Conservation (phyloP, 2,113 vertebrate genomes). For the Procavia capensis region DNA sequence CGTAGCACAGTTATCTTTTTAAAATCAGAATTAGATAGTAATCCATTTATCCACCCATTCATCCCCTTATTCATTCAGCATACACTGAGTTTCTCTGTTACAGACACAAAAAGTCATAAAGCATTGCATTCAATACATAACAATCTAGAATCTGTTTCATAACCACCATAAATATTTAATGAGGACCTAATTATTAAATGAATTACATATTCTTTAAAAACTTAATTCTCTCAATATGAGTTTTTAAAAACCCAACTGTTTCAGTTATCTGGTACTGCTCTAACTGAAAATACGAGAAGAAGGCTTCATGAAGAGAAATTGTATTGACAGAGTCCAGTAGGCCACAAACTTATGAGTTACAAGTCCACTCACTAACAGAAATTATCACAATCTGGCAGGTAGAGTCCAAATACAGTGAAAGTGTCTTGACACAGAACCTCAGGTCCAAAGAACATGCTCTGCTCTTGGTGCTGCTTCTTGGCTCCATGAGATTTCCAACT, state of each 20-base stretch:
- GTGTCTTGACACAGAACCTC: too few relatives aligned
- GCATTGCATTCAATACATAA: neutral
- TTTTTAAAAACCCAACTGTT: neutral
- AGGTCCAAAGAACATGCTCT: too few relatives aligned
- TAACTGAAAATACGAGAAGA: too few relatives aligned
- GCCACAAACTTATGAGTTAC: too few relatives aligned
- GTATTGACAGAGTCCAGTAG: too few relatives aligned
- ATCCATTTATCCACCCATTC: neutral
- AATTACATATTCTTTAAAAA: slow-evolving; percentile 20
- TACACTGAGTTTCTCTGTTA: neutral
- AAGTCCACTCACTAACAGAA: too few relatives aligned
- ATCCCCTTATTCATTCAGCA: neutral
- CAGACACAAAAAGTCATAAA: neutral
- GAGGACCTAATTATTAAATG: neutral
- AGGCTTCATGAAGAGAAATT: too few relatives aligned
- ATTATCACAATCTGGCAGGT: too few relatives aligned
- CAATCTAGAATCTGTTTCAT: neutral
- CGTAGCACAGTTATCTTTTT: neutral
- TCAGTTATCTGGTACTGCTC: too few relatives aligned
- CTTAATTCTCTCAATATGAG: neutral
- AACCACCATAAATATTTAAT: slow-evolving; percentile 4
- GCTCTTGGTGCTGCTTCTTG: too few relatives aligned
- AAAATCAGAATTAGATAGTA: neutral
- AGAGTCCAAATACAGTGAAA: too few relatives aligned
- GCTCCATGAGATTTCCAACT: too few relatives aligned